Conservation (phyloP, 2,113 vertebrate genomes). For the Phoenicopterus ruber region DNA sequence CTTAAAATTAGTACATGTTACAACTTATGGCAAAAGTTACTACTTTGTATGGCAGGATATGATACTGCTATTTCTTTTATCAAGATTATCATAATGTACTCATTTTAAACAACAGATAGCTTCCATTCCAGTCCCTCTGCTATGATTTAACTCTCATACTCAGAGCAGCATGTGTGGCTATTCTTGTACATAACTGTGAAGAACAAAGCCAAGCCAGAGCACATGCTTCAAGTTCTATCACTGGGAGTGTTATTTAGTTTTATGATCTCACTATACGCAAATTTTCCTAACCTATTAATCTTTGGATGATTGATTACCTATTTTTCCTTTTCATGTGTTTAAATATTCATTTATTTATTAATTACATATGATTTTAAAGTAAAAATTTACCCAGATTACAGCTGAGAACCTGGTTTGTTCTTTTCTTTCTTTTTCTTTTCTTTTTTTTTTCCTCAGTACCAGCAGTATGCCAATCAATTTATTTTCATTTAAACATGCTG, state of each 20-base stretch:
- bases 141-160: background rate
- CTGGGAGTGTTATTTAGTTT: background rate
- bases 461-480: background rate
- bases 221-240: background rate
- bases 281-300: background rate
- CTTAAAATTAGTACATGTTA: background rate
- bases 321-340: background rate
- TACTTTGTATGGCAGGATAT: background rate
- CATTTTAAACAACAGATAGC: background rate
- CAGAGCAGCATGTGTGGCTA: background rate
- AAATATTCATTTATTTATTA: background rate
- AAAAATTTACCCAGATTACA: background rate
- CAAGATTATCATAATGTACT: background rate
- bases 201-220: background rate
- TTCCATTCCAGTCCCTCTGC: background rate
- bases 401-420: background rate
- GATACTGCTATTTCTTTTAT: background rate
- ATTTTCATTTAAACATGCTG: background rate
- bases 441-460: background rate
- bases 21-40: background rate
- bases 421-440: background rate
- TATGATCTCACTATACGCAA: background rate
- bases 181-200: background rate
- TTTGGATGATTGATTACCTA: background rate
- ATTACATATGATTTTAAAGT: background rate